Base-by-base conservation (phyloP, 2,888 invertebrate genomes). In the Lottia scabra region DNA sequence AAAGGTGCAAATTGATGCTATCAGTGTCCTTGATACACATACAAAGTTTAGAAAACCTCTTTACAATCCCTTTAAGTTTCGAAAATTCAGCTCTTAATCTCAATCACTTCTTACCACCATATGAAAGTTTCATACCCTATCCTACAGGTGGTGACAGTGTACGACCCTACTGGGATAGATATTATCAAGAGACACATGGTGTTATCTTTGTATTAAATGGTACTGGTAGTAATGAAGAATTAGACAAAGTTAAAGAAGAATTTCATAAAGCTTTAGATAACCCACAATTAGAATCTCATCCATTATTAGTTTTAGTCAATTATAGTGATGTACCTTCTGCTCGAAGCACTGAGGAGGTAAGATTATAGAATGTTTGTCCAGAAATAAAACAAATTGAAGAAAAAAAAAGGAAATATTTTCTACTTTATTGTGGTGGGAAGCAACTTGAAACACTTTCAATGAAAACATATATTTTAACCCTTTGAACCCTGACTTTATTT, bases 201-300 rank as follows among this genome's bases (percentile, higher is more conserved):
- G 80, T 88, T 0, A 85, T 88, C 38, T 88, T 84, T 81, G 86
- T 88, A 23, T 78, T 88, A 43, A 84, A 88, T 76, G 84, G 87
- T 71, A 77, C 83, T 3, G 76, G 80, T 63, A 74, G 76, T 65
- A 81, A 81, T 0, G 84, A 84, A 48, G 80, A 83, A 1, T 74
- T 88, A 71, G 76, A 82, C 30, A 67, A 65, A 23, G 79, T 83
- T 6, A 82, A 78, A 65, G 71, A 68, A 43, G 85, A 84, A 63
- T 76, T 88, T 45, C 71, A 78, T 63, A 84, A 84, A 64, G 86
- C 85, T 2, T 69, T 87, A 15, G 75, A 74, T 27, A 77, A 87
- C 74, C 81, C 83, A 13, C 78, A 80, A 16, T 78, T 88, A 1
- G 78, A 79, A 43, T 78, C 75, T 13, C 75, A 86, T 19, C 88